A percentile compares a stretch with the other conserved stretches of the same genome.
These are phyloP conservation scores for Microctonus hyperodae DNA, from an alignment of 2,888 invertebrate species.

Conservation along the genomic window DNA sequence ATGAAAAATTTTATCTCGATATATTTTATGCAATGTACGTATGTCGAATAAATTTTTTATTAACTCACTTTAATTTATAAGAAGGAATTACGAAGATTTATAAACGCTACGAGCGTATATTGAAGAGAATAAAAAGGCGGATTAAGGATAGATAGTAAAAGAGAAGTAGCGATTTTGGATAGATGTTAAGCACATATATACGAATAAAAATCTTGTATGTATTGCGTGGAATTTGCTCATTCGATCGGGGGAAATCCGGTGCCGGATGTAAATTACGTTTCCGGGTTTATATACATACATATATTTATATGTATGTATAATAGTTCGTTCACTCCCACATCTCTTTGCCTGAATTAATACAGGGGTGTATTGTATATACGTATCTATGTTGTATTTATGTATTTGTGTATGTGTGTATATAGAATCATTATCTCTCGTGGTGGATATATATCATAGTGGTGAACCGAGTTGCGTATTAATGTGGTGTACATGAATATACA, in stretches of 20 bases:
- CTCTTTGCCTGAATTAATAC: neutral
- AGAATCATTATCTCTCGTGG: neutral
- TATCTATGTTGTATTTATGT: neutral
- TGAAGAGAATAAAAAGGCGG: neutral
- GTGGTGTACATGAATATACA: neutral
- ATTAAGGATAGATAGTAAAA: neutral
- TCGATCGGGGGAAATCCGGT: conserved; percentile 29
- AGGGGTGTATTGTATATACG: neutral
- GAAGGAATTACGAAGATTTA: no score
- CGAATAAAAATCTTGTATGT: neutral
- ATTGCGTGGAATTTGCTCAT: conserved; percentile 14
- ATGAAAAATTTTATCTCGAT: no score
- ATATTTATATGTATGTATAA: neutral
- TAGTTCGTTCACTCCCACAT: neutral
- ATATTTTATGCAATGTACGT: no score
- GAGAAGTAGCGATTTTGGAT: neutral
- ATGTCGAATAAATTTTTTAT: no score
- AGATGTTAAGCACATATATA: neutral
- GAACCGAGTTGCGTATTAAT: conserved; percentile 1
- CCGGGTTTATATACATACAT: conserved; percentile 5
- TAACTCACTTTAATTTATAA: no score
- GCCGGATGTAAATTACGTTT: conserved; percentile 28
- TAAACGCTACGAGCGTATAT: no score
- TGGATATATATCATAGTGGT: neutral
- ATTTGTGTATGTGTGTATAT: neutral